These are phyloP conservation scores for Pentalonia nigronervosa DNA, from an alignment of 1,140 invertebrate genomes.

Conservation along the genomic window DNA sequence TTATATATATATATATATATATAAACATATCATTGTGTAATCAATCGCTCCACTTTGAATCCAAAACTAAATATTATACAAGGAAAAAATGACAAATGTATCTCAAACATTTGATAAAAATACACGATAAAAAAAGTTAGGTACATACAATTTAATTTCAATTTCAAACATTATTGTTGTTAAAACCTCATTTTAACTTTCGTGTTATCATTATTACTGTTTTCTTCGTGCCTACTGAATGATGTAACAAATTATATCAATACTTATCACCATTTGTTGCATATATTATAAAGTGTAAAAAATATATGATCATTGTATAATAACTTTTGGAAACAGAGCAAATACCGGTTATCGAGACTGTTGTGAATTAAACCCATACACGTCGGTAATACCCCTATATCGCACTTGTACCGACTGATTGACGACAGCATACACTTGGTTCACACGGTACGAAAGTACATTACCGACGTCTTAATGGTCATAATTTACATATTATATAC, in stretches of 20 bases:
- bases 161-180: background rate
- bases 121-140: background rate
- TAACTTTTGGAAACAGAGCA: background rate
- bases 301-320: background rate
- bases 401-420: background rate
- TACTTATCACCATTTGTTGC: background rate
- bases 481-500: background rate
- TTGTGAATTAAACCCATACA: background rate
- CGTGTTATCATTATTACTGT: background rate
- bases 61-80: background rate
- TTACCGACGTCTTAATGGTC: background rate
- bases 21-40: background rate
- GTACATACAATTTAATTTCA: background rate
- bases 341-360: slow-evolving; percentile 2
- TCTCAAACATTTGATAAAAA: background rate
- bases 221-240: background rate
- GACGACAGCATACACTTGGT: background rate
- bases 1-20: background rate
- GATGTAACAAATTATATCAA: background rate
- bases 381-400: background rate
- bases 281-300: background rate
- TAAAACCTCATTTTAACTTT: background rate
- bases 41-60: background rate
- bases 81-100: background rate
- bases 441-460: slow-evolving; percentile 16